Conservation (phyloP, 2,888 invertebrate species). For the Apotomis capreana region DNA sequence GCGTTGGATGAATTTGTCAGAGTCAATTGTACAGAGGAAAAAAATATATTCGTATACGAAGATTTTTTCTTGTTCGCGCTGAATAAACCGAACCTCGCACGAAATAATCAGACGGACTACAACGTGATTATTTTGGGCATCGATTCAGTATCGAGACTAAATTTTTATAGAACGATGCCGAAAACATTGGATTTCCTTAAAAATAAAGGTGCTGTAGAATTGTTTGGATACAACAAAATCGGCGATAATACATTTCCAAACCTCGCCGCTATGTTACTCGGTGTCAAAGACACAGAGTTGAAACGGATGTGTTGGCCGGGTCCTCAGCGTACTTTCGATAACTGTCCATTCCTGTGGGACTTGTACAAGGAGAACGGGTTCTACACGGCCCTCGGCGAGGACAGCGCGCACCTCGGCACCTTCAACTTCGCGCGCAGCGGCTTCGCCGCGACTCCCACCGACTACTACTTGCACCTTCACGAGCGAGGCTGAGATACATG, state of each 20-base stretch:
- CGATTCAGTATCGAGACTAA: constrained; percentile 93
- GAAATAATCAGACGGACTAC: constrained; percentile 63
- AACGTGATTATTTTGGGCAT: constrained; percentile 92
- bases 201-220: constrained; percentile 87
- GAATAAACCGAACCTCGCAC: constrained; percentile 58
- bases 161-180: constrained; percentile 93
- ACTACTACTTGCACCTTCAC: constrained; percentile 92
- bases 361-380: constrained; percentile 88
- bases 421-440: constrained; percentile 92
- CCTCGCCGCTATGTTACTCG: constrained; percentile 90
- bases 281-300: constrained; percentile 86
- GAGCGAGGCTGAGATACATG: constrained; percentile 85
- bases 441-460: constrained; percentile 90
- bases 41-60: constrained; percentile 76
- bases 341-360: constrained; percentile 93
- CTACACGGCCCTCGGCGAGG: constrained; percentile 92
- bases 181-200: constrained; percentile 85
- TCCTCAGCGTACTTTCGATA: constrained; percentile 85
- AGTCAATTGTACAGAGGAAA: constrained; percentile 83
- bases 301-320: constrained; percentile 85
- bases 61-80: constrained; percentile 88
- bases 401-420: constrained; percentile 89
- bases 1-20: constrained; percentile 86
- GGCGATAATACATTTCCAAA: constrained; percentile 98
- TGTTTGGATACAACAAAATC: constrained; percentile 96